These are phyloP conservation scores for Rhadinocentrus ornatus DNA, from an alignment of 2,797 vertebrate genomes.

Conservation along the genomic window DNA sequence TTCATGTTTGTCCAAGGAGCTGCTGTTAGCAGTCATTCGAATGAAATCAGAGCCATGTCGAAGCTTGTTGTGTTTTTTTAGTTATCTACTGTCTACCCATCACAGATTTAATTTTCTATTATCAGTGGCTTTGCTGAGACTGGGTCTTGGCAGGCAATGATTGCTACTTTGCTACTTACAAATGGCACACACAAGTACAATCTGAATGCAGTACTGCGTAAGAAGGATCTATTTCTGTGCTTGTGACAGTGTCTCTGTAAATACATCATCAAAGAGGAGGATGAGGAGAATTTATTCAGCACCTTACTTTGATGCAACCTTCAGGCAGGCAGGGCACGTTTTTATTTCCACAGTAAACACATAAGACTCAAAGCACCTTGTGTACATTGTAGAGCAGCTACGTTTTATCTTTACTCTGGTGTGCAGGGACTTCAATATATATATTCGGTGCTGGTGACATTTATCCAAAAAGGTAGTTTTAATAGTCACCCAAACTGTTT, in stretches of 20 bases:
- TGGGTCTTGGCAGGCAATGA: slow-evolving; percentile 2
- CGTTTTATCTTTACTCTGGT: slow-evolving; percentile 61
- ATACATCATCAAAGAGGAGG: slow-evolving; percentile 31
- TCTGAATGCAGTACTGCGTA: slow-evolving; percentile 27
- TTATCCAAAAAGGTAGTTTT: slow-evolving; percentile 50
- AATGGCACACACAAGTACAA: slow-evolving; percentile 24
- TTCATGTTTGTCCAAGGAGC: background rate
- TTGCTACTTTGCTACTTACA: slow-evolving; percentile 34
- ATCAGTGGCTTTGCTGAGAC: slow-evolving; percentile 36
- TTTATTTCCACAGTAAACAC: slow-evolving; percentile 30
- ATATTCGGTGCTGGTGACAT: slow-evolving; percentile 64
- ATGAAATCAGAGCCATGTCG: slow-evolving; percentile 54
- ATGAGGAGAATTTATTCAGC: slow-evolving; percentile 47
- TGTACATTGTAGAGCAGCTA: slow-evolving; percentile 69
- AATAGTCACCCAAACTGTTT: slow-evolving; percentile 20
- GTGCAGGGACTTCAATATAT: slow-evolving; percentile 46
- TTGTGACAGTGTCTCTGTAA: slow-evolving; percentile 31
- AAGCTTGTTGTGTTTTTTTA: slow-evolving; percentile 28
- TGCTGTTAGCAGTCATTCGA: background rate
- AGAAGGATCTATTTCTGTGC: slow-evolving; percentile 25
- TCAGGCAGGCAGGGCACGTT: slow-evolving; percentile 18
- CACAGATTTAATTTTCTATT: background rate
- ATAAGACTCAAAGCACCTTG: slow-evolving; percentile 34
- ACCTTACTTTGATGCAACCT: slow-evolving; percentile 59
- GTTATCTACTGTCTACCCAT: slow-evolving; percentile 5